Evolutionary conservation across 2,113 vertebrate species (phyloP), one percentile per base, ranked within the genome.

Genomic region (Nothobranchius furzeri): DNA sequence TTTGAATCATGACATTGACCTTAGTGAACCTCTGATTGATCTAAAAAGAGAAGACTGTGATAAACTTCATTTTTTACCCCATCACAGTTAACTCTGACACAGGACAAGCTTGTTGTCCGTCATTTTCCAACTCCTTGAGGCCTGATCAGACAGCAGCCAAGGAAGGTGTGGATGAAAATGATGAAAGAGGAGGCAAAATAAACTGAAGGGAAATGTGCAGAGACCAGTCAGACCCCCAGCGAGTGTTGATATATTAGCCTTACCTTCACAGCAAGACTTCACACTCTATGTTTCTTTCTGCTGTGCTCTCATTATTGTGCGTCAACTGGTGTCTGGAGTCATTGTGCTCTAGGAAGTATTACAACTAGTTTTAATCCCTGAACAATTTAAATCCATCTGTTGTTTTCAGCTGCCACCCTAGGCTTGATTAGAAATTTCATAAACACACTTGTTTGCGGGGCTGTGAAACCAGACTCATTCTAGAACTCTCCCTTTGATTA

Each of bases 31-130:
- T 30, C 30, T 30, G 30, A 30, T 30, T 30, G 30, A 30, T 30
- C 30, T 30, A 30, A 30, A 30, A 30, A 30, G 30, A 30, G 30
- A 30, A 40, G 37, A 40, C 37, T 40, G 4, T 11, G 14, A 6
- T 6, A n/a, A 6, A 37, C 9, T 11, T 3, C 15, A 63, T 30
- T n/a, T 53, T 9, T 67, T 60, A 47, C 52, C 42, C 55, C 50
- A 52, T 74, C 49, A 37, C 49, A 50, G 35, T 47, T 60, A 68
- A 57, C 45, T 82, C 55, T 73, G 62, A 76, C 85, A 81, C 60
- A 10, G 40, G 53, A 80, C 79, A 75, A 60, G 69, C 77, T 81
- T 58, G 71, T 81, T 46, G 74, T 74, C 82, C 71, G 75, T 83
- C 79, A 78, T 55, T 69, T 66, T 46, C 55, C 64, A 40, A 63